phyloP scores from a whole-genome alignment of 2,888 invertebrate genomes.

The Heliconius hortense region DNA sequence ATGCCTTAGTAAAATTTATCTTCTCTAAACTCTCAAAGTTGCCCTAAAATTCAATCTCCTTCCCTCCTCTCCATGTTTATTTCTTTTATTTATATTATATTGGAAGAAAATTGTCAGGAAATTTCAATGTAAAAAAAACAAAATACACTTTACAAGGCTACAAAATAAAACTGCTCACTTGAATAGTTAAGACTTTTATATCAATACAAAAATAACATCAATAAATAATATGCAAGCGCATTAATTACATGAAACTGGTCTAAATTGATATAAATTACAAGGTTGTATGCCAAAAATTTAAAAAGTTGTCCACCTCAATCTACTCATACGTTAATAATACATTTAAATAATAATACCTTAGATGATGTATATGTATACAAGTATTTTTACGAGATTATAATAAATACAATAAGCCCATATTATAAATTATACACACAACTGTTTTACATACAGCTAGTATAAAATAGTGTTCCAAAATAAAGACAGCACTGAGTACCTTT shows the following conservation, averaged over 20 bases:
- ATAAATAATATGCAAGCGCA: slow-evolving; percentile 72
- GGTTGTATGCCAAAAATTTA: slow-evolving; percentile 32
- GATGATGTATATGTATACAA: background rate
- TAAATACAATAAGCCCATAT: slow-evolving; percentile 23
- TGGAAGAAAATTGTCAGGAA: too few species aligned
- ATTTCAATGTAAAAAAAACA: background rate
- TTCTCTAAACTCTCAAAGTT: too few species aligned
- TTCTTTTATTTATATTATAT: too few species aligned
- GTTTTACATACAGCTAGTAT: slow-evolving; percentile 25
- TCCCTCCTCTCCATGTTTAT: too few species aligned
- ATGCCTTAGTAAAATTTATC: too few species aligned
- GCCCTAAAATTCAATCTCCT: too few species aligned
- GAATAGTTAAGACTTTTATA: slow-evolving; percentile 57
- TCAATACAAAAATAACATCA: slow-evolving; percentile 68
- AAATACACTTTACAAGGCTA: background rate
- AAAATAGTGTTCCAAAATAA: slow-evolving; percentile 13
- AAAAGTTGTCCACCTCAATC: slow-evolving; percentile 22
- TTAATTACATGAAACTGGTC: slow-evolving; percentile 51
- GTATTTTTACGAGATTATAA: slow-evolving; percentile 23
- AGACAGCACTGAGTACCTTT: slow-evolving; percentile 23
- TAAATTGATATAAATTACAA: slow-evolving; percentile 39
- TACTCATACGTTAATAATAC: slow-evolving; percentile 14
- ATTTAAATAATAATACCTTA: slow-evolving; percentile 10
- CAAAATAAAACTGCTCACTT: slow-evolving; percentile 47
- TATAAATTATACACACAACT: slow-evolving; percentile 14